Conservation (phyloP, 2,113 vertebrate genomes). For the Corapipo altera region DNA sequence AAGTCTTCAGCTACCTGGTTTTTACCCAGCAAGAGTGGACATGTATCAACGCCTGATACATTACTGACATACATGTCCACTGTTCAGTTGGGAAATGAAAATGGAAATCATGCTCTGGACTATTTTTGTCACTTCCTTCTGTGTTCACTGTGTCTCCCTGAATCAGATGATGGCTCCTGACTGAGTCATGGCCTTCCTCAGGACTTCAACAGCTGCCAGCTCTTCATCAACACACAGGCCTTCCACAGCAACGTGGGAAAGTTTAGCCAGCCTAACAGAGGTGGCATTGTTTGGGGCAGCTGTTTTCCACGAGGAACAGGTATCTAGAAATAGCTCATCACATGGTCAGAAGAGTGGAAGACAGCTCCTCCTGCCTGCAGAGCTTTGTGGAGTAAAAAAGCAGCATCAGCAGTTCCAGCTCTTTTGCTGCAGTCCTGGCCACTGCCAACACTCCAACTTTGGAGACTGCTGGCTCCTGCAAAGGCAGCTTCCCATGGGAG, state of each 20-base stretch:
- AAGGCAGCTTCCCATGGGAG: background rate
- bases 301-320: background rate
- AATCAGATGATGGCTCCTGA: background rate
- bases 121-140: background rate
- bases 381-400: background rate
- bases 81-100: background rate
- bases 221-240: background rate
- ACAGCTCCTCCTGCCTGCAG: background rate
- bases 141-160: background rate
- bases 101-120: background rate
- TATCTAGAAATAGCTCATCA: background rate
- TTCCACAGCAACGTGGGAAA: background rate
- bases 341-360: background rate
- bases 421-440: background rate
- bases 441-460: background rate
- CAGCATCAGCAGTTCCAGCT: background rate
- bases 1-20: background rate
- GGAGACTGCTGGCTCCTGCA: background rate
- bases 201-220: background rate
- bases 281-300: background rate
- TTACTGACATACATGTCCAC: background rate
- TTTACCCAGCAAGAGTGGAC: background rate
- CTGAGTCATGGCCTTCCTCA: background rate
- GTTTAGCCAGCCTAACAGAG: background rate
- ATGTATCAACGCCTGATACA: background rate